Conservation (phyloP, 2,797 vertebrate species). For the Galaxias olidus region DNA sequence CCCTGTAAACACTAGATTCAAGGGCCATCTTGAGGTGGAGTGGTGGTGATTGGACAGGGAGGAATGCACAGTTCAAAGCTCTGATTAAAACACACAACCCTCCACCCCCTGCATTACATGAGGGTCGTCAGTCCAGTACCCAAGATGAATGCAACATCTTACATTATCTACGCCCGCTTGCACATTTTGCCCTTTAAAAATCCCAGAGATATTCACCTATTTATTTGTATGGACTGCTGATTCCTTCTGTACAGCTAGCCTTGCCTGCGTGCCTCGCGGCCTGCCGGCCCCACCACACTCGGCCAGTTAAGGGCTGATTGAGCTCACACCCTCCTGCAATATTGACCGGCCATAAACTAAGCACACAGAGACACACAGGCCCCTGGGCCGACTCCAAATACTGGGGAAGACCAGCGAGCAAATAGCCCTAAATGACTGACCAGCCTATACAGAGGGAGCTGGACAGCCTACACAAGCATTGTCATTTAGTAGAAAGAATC, state of each 20-base stretch:
- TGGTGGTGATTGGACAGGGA: background rate
- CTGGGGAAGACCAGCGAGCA: conserved; percentile 35
- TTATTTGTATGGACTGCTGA: too few species aligned
- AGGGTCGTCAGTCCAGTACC: too few species aligned
- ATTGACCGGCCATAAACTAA: conserved; percentile 70
- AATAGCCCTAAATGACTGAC: conserved; percentile 29
- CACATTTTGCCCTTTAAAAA: background rate
- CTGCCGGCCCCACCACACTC: conserved; percentile 7
- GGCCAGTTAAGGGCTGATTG: conserved; percentile 17
- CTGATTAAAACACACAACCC: background rate
- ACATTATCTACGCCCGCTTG: too few species aligned
- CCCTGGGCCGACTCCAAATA: conserved; percentile 54
- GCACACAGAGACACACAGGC: conserved; percentile 56
- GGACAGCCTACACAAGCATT: background rate
- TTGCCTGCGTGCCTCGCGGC: background rate
- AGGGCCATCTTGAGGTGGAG: background rate
- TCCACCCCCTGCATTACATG: background rate
- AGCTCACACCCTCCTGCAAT: conserved; percentile 58
- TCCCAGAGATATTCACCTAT: background rate
- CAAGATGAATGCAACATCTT: too few species aligned
- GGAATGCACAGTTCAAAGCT: background rate
- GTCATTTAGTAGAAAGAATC: too few species aligned
- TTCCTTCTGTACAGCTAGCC: background rate
- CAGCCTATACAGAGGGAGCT: background rate
- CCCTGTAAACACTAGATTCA: conserved; percentile 13